Conservation (phyloP, 2,113 vertebrate genomes). For the Zosterops pallidus region DNA sequence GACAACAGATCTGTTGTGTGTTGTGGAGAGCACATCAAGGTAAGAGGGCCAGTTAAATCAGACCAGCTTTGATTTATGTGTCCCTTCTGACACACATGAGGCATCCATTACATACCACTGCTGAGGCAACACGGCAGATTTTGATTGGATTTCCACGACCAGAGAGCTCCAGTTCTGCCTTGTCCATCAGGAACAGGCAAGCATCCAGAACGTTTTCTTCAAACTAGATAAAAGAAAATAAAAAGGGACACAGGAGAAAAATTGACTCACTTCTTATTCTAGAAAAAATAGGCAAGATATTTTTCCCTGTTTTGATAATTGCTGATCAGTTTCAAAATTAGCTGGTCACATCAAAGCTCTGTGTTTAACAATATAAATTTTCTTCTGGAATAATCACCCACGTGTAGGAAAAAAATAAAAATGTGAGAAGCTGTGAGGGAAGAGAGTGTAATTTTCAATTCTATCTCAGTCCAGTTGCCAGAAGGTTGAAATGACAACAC, state of each 20-base stretch:
- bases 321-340: not conserved
- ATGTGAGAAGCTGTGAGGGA: not conserved
- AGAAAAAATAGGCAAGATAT: not conserved
- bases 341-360: not conserved
- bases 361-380: not conserved
- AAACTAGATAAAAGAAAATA: slow-evolving; percentile 77
- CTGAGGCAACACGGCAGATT: slow-evolving; percentile 88
- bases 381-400: not conserved
- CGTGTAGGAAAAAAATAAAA: not conserved
- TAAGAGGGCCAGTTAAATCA: not conserved
- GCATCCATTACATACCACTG: slow-evolving; percentile 81
- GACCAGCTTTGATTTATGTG: not conserved
- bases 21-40: not conserved
- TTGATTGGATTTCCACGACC: slow-evolving; percentile 90
- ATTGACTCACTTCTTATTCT: not conserved
- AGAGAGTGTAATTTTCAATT: not conserved
- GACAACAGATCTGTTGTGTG: not conserved
- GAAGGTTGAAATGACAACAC: slow-evolving; percentile 52
- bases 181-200: slow-evolving; percentile 92
- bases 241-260: not conserved
- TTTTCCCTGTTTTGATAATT: not conserved
- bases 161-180: slow-evolving; percentile 85
- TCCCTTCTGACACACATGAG: not conserved
- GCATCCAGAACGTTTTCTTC: slow-evolving; percentile 89
- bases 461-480: not conserved